These are phyloP conservation scores for Salvelinus sp. DNA, from an alignment of 2,113 vertebrate species.

Conservation along the genomic window DNA sequence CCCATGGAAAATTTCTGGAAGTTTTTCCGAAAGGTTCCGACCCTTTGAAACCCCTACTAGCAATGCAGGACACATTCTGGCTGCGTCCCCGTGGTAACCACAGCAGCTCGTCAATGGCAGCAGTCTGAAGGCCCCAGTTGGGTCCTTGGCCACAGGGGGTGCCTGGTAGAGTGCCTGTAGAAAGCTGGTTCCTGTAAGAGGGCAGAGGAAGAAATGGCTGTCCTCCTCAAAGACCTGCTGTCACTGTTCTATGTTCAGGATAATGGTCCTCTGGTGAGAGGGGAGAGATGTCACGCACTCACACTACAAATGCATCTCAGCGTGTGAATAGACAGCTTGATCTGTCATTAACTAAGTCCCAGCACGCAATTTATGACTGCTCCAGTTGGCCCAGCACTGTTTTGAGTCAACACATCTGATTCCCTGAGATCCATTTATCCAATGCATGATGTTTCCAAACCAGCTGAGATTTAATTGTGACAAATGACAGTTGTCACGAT, in stretches of 20 bases:
- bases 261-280: slow-evolving; percentile 34
- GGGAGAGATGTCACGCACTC: slow-evolving; percentile 49
- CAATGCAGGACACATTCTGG: slow-evolving; percentile 61
- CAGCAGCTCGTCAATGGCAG: slow-evolving; percentile 38
- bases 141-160: slow-evolving; percentile 45
- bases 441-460: slow-evolving; percentile 21
- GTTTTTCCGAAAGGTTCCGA: too few relatives aligned
- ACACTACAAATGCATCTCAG: not conserved
- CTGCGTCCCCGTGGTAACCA: slow-evolving; percentile 61
- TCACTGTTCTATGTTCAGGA: slow-evolving; percentile 46
- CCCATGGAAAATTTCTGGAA: too few relatives aligned
- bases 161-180: slow-evolving; percentile 53
- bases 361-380: not conserved
- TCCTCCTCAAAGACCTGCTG: slow-evolving; percentile 51
- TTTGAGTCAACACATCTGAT: not conserved
- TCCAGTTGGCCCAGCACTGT: not conserved
- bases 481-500: slow-evolving; percentile 40
- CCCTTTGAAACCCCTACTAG: slow-evolving; percentile 7
- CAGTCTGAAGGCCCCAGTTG: slow-evolving; percentile 31
- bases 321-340: not conserved
- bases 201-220: slow-evolving; percentile 33
- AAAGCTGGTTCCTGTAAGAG: slow-evolving; percentile 59
- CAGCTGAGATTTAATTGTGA: slow-evolving; percentile 30
- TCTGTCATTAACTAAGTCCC: not conserved
- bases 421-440: slow-evolving; percentile 15